Evolutionary conservation across 2,888 invertebrate genomes (phyloP).

Genomic region (Pachycephus smyrnensis): DNA sequence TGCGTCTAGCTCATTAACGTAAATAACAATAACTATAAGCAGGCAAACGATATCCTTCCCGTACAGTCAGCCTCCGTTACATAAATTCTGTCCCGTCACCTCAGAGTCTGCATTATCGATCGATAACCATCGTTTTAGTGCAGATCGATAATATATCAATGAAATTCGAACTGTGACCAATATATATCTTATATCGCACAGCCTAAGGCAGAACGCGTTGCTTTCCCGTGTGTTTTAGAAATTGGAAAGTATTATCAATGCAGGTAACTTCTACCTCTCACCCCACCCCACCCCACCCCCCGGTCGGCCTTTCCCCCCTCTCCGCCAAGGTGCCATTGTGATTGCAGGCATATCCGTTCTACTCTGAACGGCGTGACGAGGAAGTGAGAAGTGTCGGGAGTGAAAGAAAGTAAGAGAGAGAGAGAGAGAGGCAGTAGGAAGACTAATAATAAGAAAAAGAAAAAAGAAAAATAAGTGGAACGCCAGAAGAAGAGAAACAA

Average conservation of each 20-base stretch:
- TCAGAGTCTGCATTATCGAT: neutral
- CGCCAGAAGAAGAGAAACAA: neutral
- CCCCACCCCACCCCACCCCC: too few relatives aligned
- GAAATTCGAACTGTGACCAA: too few relatives aligned
- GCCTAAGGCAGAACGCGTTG: neutral
- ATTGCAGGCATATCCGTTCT: slow-evolving; percentile 12
- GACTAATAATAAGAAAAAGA: neutral
- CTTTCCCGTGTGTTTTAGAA: slow-evolving; percentile 20
- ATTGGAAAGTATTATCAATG: slow-evolving; percentile 29
- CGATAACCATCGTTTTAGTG: neutral
- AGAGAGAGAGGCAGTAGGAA: neutral
- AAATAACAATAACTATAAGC: too few relatives aligned
- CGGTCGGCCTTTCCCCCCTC: neutral
- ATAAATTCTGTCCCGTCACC: too few relatives aligned
- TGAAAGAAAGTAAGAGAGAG: slow-evolving; percentile 16
- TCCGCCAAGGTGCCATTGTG: slow-evolving; percentile 16
- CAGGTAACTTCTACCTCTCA: neutral
- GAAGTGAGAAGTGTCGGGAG: slow-evolving; percentile 22
- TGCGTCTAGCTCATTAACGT: neutral
- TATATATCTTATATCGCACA: neutral
- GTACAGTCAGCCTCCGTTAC: too few relatives aligned
- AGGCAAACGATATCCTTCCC: too few relatives aligned
- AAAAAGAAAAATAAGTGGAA: neutral
- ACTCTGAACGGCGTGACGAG: slow-evolving; percentile 19
- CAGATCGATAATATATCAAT: too few relatives aligned